Percentiles rank a stretch among this genome's conserved stretches.
Conservation (phyloP, 2,888 invertebrate species). For the Sinodicranocentrus sp. region DNA sequence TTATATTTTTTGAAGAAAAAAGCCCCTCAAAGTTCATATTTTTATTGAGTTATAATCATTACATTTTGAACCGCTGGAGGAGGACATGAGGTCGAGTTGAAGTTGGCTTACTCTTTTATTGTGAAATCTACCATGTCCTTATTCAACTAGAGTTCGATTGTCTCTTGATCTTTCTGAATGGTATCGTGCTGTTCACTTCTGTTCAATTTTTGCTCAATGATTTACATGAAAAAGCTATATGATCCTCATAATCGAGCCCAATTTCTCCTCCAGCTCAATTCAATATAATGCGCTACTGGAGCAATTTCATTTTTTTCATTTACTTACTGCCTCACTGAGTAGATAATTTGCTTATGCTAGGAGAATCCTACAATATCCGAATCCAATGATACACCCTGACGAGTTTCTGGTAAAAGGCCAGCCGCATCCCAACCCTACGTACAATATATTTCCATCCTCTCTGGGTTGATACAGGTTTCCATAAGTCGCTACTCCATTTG, state of each 20-base stretch:
- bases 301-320: too few species aligned
- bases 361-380: conserved; percentile 4
- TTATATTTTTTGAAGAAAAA: too few species aligned
- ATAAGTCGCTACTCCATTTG: too few species aligned
- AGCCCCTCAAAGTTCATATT: too few species aligned
- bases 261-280: not conserved
- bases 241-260: conserved; percentile 58
- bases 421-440: too few species aligned
- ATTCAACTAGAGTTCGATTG: conserved; percentile 43
- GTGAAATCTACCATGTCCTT: conserved; percentile 32
- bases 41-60: too few species aligned
- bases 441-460: too few species aligned
- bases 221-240: not conserved
- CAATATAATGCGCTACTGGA: too few species aligned
- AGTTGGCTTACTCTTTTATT: conserved; percentile 15
- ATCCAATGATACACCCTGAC: not conserved
- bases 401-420: too few species aligned
- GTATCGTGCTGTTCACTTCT: conserved; percentile 44
- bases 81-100: too few species aligned
- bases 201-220: not conserved
- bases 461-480: too few species aligned
- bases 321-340: not conserved
- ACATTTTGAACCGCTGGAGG: too few species aligned
- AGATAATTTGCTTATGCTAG: not conserved
- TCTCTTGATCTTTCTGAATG: conserved; percentile 52